phyloP scores from a whole-genome alignment of 2,888 invertebrate genomes.

The Tipula unca region DNA sequence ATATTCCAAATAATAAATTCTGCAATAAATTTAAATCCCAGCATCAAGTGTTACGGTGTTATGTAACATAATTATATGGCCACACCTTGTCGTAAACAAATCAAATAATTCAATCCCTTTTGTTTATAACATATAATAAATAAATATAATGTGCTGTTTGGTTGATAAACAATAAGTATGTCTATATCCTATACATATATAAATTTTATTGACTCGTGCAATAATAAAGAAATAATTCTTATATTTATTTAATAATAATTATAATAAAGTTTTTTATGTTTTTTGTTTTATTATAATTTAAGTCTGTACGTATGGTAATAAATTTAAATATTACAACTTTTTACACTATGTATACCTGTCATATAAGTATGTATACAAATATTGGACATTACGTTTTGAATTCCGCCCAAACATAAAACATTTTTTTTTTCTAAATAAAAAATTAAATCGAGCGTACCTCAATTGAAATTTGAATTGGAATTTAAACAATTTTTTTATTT shows the following conservation, averaged over 20 bases:
- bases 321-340: neutral
- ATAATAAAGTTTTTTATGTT: neutral
- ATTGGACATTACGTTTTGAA: neutral
- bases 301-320: neutral
- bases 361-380: neutral
- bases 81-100: too few relatives aligned
- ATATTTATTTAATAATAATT: neutral
- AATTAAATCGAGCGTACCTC: neutral
- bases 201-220: neutral
- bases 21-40: too few relatives aligned
- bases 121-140: too few relatives aligned
- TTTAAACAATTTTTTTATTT: neutral
- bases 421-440: too few relatives aligned
- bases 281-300: too few relatives aligned
- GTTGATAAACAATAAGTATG: neutral
- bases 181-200: too few relatives aligned
- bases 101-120: too few relatives aligned
- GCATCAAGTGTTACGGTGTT: too few relatives aligned
- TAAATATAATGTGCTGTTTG: too few relatives aligned
- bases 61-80: too few relatives aligned
- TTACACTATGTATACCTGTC: conserved; percentile 9
- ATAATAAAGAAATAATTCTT: neutral
- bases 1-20: too few relatives aligned
- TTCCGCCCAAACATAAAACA: neutral
- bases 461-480: neutral